Conservation (phyloP, 2,113 vertebrate genomes). For the Ramphastos sulfuratus region DNA sequence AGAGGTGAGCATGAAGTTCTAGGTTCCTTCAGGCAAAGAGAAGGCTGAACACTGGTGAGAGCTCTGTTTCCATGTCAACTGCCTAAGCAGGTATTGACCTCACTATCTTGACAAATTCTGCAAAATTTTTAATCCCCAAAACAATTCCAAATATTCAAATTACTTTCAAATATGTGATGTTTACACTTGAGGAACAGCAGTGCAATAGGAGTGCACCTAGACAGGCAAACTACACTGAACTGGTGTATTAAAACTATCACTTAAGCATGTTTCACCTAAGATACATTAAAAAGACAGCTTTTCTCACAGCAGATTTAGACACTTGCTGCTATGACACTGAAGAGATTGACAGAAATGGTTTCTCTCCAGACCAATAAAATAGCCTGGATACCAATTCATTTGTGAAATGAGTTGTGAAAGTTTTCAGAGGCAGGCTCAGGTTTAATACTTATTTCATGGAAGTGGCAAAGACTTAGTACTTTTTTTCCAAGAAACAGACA, state of each 20-base stretch:
- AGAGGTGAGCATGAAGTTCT: neutral
- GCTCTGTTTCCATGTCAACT: neutral
- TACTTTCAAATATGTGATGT: neutral
- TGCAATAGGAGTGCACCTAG: neutral
- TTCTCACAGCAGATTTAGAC: neutral
- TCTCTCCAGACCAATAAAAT: neutral
- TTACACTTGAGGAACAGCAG: neutral
- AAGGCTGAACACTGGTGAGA: rapidly evolving
- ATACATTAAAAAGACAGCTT: neutral
- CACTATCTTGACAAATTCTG: neutral
- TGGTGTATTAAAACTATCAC: neutral
- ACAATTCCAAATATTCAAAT: neutral
- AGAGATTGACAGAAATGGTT: neutral
- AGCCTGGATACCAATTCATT: neutral
- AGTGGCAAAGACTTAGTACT: neutral
- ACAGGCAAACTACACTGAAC: neutral
- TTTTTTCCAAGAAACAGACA: neutral
- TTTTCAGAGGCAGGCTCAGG: neutral
- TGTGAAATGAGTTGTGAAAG: neutral
- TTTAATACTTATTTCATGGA: neutral
- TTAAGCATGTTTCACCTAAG: neutral
- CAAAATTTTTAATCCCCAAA: neutral
- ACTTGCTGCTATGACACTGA: neutral
- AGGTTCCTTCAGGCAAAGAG: neutral
- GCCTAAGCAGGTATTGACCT: neutral